Conservation (phyloP, 2,797 vertebrate genomes). For the Typhlichthys eigenmanni region DNA sequence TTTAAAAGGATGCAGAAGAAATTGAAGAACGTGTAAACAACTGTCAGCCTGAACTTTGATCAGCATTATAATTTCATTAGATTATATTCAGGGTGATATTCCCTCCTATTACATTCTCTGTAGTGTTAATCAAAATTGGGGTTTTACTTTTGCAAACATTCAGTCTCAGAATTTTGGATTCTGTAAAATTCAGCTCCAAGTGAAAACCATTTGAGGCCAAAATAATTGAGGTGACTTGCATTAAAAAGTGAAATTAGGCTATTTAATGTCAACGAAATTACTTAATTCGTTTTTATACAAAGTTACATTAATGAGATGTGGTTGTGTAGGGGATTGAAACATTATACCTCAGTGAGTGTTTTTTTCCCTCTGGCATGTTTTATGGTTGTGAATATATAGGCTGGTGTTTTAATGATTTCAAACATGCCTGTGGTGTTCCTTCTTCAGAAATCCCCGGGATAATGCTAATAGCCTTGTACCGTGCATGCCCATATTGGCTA, state of each 20-base stretch:
- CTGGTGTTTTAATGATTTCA: constrained; percentile 20
- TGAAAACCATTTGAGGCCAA: too few relatives aligned
- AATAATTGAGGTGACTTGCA: too few relatives aligned
- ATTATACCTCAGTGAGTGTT: neutral
- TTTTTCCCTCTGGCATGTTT: constrained; percentile 15
- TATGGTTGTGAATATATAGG: constrained; percentile 39
- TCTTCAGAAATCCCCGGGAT: neutral
- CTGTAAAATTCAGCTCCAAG: too few relatives aligned
- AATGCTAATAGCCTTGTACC: constrained; percentile 11
- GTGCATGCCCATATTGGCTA: neutral
- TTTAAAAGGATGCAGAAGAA: constrained; percentile 57
- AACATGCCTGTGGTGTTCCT: constrained; percentile 12
- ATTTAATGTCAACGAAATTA: too few relatives aligned
- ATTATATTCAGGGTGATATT: constrained; percentile 39
- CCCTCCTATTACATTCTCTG: constrained; percentile 11
- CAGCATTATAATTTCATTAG: constrained; percentile 62
- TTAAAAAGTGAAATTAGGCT: too few relatives aligned
- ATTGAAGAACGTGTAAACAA: constrained; percentile 27
- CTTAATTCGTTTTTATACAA: constrained; percentile 1
- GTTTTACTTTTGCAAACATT: neutral
- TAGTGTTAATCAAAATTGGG: constrained; percentile 20
- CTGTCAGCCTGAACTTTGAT: constrained; percentile 55
- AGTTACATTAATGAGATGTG: neutral
- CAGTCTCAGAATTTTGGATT: too few relatives aligned
- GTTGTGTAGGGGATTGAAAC: neutral